A percentile compares a stretch with the other conserved stretches of the same genome.
Conservation (phyloP, 1,140 invertebrate species). For the Cydia pomonella region DNA sequence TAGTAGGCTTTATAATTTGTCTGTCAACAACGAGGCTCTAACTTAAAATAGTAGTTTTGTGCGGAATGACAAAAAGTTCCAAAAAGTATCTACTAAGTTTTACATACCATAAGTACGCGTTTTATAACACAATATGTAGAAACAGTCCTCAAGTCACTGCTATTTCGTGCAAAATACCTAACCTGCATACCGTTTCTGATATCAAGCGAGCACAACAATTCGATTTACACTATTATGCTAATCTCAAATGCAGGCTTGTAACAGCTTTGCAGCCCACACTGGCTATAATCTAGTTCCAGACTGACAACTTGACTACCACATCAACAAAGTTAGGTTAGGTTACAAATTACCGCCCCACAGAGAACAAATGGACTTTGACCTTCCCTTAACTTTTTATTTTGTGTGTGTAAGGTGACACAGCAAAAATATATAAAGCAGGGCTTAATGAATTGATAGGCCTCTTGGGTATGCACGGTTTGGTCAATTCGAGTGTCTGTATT, state of each 20-base stretch:
- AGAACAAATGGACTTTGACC: neutral
- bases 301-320: conserved; percentile 8
- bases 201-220: neutral
- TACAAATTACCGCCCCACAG: neutral
- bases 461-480: conserved; percentile 3
- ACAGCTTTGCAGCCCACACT: neutral
- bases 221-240: neutral
- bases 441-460: neutral
- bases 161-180: neutral
- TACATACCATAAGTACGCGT: neutral
- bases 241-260: conserved; percentile 13
- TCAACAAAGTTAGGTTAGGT: neutral
- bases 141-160: neutral
- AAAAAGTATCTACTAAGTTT: too few species aligned
- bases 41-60: too few species aligned
- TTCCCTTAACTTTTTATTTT: neutral
- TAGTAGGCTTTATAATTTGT: too few species aligned
- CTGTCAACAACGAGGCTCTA: too few species aligned
- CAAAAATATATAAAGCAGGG: neutral
- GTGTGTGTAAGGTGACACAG: neutral
- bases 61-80: too few species aligned
- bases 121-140: neutral
- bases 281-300: neutral
- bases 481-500: neutral
- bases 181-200: neutral